Percentiles rank a stretch among this genome's conserved stretches.
phyloP scores from a whole-genome alignment of 2,797 vertebrate species.

The Phoebastria nigripes region DNA sequence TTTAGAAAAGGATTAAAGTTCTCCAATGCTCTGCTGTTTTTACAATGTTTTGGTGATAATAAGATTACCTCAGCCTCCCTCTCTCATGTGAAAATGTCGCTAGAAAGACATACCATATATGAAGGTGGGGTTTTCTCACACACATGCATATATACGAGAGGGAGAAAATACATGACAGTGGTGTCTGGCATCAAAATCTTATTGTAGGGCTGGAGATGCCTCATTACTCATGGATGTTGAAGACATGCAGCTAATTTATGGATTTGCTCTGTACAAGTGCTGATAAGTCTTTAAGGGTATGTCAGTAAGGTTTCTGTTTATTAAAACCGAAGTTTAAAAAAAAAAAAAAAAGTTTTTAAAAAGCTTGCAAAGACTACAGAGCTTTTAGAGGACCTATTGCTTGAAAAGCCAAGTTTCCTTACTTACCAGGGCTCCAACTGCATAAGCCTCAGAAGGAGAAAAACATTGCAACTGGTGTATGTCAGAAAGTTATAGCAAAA shows the following conservation, averaged over 20 bases:
- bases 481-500: background rate
- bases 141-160: slow-evolving; percentile 20
- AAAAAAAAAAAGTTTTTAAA: background rate
- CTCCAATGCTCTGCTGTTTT: slow-evolving; percentile 46
- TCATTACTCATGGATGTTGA: slow-evolving; percentile 13
- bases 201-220: background rate
- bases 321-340: background rate
- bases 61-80: slow-evolving; percentile 56
- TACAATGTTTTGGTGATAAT: slow-evolving; percentile 56
- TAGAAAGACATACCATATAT: slow-evolving; percentile 26
- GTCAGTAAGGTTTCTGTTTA: background rate
- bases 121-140: slow-evolving; percentile 59
- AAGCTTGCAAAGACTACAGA: background rate
- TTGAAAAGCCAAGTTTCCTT: background rate
- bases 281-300: background rate
- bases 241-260: background rate
- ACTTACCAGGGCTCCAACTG: background rate
- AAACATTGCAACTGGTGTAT: background rate
- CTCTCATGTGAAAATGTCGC: slow-evolving; percentile 35
- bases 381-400: background rate
- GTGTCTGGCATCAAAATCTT: slow-evolving; percentile 1
- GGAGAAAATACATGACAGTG: slow-evolving; percentile 8
- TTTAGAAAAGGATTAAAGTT: slow-evolving; percentile 75
- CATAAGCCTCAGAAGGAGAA: background rate
- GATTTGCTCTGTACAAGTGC: background rate